Evolutionary conservation across 2,797 vertebrate species (phyloP).

Genomic region (Acipenser transmontanus): DNA sequence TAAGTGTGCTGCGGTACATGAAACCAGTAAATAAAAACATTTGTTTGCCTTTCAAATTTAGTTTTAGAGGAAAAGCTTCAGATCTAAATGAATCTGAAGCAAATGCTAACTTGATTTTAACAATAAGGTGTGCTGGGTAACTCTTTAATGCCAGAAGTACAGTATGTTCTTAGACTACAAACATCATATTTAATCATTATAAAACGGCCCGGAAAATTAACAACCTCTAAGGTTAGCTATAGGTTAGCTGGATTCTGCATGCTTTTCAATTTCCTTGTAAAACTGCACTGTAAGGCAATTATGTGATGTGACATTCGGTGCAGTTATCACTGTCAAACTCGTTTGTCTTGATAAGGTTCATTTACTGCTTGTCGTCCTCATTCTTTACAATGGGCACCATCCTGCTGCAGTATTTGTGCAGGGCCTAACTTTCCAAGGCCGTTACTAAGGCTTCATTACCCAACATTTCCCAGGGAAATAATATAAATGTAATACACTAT

Average conservation of each 20-base stretch:
- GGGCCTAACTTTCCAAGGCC: slow-evolving; percentile 38
- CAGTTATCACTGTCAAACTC: slow-evolving; percentile 17
- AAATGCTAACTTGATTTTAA: too few relatives aligned
- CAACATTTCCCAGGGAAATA: slow-evolving; percentile 36
- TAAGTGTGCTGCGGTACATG: too few relatives aligned
- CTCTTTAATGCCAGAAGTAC: too few relatives aligned
- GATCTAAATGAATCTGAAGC: too few relatives aligned
- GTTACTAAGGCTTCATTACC: slow-evolving; percentile 44
- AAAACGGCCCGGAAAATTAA: too few relatives aligned
- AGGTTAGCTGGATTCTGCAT: background rate
- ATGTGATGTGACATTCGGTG: background rate
- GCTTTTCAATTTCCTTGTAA: background rate
- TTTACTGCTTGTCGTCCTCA: slow-evolving; percentile 13
- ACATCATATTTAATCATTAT: too few relatives aligned
- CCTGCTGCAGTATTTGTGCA: slow-evolving; percentile 12
- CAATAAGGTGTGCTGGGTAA: too few relatives aligned
- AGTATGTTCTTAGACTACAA: too few relatives aligned
- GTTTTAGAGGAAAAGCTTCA: too few relatives aligned
- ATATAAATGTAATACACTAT: too few relatives aligned
- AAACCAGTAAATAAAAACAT: too few relatives aligned
- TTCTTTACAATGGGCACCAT: slow-evolving; percentile 13
- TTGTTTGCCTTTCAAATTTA: too few relatives aligned
- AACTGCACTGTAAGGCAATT: background rate
- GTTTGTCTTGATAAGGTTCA: slow-evolving; percentile 18
- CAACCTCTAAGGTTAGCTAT: background rate